Evolutionary conservation across 2,888 invertebrate genomes (phyloP).

Genomic region (Serripes groenlandicus): DNA sequence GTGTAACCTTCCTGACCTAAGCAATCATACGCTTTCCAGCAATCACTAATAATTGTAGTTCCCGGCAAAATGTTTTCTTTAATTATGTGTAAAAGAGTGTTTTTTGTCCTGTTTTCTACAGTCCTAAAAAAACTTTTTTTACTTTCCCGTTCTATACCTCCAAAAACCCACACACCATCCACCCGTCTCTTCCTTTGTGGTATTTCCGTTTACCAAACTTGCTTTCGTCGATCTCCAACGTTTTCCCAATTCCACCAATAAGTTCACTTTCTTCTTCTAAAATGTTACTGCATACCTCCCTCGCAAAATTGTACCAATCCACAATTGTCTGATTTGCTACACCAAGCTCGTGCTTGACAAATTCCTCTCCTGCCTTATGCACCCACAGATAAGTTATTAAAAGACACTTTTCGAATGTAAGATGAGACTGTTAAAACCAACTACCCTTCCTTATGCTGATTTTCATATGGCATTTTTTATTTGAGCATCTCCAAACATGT

Average conservation of each 20-base stretch:
- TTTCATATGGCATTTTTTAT: no score
- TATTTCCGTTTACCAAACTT: slow-evolving; percentile 65
- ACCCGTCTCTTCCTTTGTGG: slow-evolving; percentile 55
- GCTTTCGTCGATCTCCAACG: slow-evolving; percentile 54
- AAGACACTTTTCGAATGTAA: no score
- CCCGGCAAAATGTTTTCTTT: slow-evolving; percentile 47
- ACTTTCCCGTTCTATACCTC: slow-evolving; percentile 44
- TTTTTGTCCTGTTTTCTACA: slow-evolving; percentile 43
- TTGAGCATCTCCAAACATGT: no score
- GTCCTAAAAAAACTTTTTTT: slow-evolving; percentile 40
- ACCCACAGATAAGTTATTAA: no score
- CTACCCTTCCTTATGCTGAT: no score
- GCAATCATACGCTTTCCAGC: slow-evolving; percentile 49
- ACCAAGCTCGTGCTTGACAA: no score
- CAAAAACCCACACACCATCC: slow-evolving; percentile 57
- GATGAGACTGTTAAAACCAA: no score
- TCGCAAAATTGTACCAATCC: slow-evolving; percentile 49
- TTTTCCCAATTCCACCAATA: slow-evolving; percentile 46
- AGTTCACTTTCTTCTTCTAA: slow-evolving; percentile 18
- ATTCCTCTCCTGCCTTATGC: no score
- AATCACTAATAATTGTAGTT: slow-evolving; percentile 49
- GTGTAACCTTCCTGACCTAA: no score
- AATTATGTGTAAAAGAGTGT: slow-evolving; percentile 48
- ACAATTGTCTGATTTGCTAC: no score
- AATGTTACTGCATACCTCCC: slow-evolving; percentile 42